Base-by-base conservation (phyloP, 2,113 vertebrate genomes). In the Heptranchias perlo region DNA sequence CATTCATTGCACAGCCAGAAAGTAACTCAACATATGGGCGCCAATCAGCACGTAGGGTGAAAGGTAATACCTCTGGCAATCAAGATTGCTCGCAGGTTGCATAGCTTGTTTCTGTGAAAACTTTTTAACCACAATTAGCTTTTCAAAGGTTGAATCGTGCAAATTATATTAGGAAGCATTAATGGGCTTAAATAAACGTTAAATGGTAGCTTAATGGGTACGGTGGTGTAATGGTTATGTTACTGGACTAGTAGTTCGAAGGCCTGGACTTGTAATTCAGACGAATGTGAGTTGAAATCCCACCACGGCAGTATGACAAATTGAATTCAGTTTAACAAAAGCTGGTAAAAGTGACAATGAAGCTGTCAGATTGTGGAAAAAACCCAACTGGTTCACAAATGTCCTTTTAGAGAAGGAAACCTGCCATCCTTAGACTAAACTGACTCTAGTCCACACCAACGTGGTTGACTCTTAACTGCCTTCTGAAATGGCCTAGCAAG, bases 101-200 rank as follows among this genome's bases (percentile, higher is more conserved):
- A 94, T 44, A 67, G 31, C 39, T 65, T 94, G 92, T 94, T 67
- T 94, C 39, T 67, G 64, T 67, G 61, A 94, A 67, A 11, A 91
- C 67, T 69, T 21, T 39, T 21, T 39, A 78, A 14, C 11, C 39
- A 78, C 35, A 78, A 8, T 91, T 91, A 58, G 11, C 52, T n/a
- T 11, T 35, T 58, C 16, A 89, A 52, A 89, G 28, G 28, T 54
- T 49, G 28, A 54, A 54, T 89, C 28, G 14, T 4, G 28, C 49
- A 44, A 82, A 82, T 44, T 82, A n/a, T 82, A 44, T 44, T 16
- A 44, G n/a, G 16, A 44, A 16, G 16, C 5, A 82, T 82, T 4
- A 82, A n/a, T 82, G n/a, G 8, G 78, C 5, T 82, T 47, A 82
- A 21, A 39, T 47, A n/a, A n/a, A n/a, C n/a, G n/a, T n/a, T n/a